Evolutionary conservation across 2,113 vertebrate species (phyloP).

Genomic region (Aspidoscelis tigris): DNA sequence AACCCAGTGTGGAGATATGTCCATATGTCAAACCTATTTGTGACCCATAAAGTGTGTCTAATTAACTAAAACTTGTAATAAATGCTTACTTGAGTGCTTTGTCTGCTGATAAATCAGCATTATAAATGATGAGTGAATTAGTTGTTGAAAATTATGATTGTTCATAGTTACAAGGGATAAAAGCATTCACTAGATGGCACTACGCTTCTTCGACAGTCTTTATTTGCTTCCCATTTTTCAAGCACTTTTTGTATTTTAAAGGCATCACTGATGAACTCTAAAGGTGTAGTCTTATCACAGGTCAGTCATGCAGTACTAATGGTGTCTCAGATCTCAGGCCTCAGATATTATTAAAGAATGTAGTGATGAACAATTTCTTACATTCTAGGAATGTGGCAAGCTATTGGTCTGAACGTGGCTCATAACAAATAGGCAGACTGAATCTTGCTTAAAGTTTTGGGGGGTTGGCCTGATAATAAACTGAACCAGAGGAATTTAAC

Average conservation of each 20-base stretch:
- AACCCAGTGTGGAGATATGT: not conserved
- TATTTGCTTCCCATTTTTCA: not conserved
- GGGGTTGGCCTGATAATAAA: too few species aligned
- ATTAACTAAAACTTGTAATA: not conserved
- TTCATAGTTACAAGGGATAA: not conserved
- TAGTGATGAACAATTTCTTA: too few species aligned
- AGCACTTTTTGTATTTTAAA: not conserved
- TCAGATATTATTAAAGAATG: too few species aligned
- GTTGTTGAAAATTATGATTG: fast-evolving
- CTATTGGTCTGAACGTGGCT: too few species aligned
- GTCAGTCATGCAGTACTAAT: too few species aligned
- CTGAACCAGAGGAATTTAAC: too few species aligned
- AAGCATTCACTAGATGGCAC: conserved; percentile 57
- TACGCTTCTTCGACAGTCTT: fast-evolving
- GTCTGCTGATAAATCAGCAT: not conserved
- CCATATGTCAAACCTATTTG: not conserved
- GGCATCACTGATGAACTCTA: not conserved
- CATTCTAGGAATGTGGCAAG: too few species aligned
- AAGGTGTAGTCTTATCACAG: not conserved
- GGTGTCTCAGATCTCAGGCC: too few species aligned
- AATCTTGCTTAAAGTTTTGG: too few species aligned
- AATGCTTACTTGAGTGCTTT: conserved; percentile 1
- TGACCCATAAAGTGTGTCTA: not conserved
- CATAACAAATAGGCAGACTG: too few species aligned
- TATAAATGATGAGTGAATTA: not conserved